Evolutionary conservation across 2,888 invertebrate species (phyloP).

Genomic region (Blastobasis lacticolella): DNA sequence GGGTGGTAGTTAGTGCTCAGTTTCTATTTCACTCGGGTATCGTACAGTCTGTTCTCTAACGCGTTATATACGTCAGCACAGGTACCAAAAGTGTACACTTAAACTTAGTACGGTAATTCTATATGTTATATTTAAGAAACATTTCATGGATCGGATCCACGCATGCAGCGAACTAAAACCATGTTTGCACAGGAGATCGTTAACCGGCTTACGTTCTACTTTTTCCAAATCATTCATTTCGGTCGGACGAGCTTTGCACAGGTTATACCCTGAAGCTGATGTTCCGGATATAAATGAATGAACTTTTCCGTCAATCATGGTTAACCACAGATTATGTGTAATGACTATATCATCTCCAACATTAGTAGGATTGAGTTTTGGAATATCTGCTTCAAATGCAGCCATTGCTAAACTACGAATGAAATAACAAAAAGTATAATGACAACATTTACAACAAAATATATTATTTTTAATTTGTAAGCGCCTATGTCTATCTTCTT

Average conservation of each 20-base stretch:
- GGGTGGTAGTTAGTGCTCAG: too few relatives aligned
- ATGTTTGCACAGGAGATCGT: neutral
- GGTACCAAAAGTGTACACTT: too few relatives aligned
- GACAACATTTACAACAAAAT: too few relatives aligned
- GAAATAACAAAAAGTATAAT: too few relatives aligned
- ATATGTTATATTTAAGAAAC: neutral
- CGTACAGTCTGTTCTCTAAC: too few relatives aligned
- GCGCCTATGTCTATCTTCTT: too few relatives aligned
- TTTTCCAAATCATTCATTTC: conserved; percentile 3
- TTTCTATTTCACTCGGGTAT: too few relatives aligned
- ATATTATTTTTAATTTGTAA: too few relatives aligned
- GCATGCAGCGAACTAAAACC: conserved; percentile 7
- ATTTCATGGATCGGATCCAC: conserved; percentile 6
- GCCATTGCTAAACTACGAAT: too few relatives aligned
- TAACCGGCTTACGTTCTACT: neutral
- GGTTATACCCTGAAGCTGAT: conserved; percentile 3
- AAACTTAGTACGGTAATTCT: too few relatives aligned
- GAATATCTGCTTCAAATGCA: neutral
- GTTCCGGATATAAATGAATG: conserved; percentile 4
- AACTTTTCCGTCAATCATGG: conserved; percentile 5
- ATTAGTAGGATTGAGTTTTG: neutral
- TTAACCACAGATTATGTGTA: conserved; percentile 2
- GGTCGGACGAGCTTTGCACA: conserved; percentile 4
- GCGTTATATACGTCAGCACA: too few relatives aligned
- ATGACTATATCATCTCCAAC: neutral